These are phyloP conservation scores for Lynx canadensis DNA, from an alignment of 2,113 vertebrate species.

Conservation along the genomic window DNA sequence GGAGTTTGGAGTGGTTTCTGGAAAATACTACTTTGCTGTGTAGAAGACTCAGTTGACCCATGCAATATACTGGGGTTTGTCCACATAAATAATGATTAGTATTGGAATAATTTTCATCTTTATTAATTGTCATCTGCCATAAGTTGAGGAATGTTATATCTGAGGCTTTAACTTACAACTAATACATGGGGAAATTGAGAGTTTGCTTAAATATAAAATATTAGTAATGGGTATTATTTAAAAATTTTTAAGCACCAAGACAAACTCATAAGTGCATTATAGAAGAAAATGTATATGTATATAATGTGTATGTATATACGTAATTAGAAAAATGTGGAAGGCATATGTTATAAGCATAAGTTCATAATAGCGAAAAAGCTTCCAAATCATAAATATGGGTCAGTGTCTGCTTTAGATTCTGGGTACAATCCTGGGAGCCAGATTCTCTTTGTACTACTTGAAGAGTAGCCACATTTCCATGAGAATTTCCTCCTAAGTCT, in stretches of 20 bases:
- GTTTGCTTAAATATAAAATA: not conserved
- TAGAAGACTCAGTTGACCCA: not conserved
- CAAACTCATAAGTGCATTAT: not conserved
- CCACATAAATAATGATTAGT: not conserved
- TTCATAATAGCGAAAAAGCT: not conserved
- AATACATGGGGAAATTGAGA: not conserved
- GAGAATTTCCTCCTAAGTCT: not conserved
- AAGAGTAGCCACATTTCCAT: not conserved
- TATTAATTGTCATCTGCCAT: not conserved
- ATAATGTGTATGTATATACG: not conserved
- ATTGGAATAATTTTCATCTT: constrained; percentile 16
- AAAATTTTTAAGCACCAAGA: not conserved
- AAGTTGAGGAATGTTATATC: not conserved
- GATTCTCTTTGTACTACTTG: not conserved
- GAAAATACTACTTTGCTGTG: not conserved
- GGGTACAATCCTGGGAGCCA: not conserved
- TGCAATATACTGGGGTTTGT: not conserved
- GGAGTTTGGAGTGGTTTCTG: not conserved
- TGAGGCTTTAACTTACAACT: not conserved
- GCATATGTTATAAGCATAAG: not conserved
- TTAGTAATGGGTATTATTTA: not conserved
- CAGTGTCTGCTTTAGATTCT: not conserved
- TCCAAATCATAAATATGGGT: not conserved
- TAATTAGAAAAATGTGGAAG: not conserved
- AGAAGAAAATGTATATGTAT: not conserved